Evolutionary conservation across 2,797 vertebrate species (phyloP), one percentile per base, ranked within the genome.

Genomic region (Fundulus diaphanus): DNA sequence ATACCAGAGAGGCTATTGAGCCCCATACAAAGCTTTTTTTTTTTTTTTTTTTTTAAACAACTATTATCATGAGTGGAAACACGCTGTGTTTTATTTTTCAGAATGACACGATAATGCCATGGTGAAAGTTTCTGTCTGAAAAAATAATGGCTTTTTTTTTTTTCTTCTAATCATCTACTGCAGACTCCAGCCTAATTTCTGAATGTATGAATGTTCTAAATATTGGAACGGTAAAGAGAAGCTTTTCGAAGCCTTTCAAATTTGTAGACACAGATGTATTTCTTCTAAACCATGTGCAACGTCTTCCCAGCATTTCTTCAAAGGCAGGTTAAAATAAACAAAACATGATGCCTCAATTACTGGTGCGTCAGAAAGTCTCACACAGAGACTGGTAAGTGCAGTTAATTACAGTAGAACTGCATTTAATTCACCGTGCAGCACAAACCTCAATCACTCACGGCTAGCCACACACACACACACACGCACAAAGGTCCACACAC

Each of bases 291-390:
- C 87, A 78, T 85, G 86, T 84, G 79, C 89, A 86, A 90, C 80
- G 78, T 92, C 89, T 91, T 89, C 88, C 85, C 90, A 89, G 89
- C 87, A 54, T 70, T 81, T 85, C 91, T 90, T 93, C 92, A 93
- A 93, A 94, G 90, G 89, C 90, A 92, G 91, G 90, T 93, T 91
- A 93, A 93, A 94, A 89, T 91, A 93, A 94, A 93, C 92, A 92
- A 89, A 92, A 92, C 86, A 90, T 92, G 92, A 93, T 91, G 90
- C 91, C 92, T 92, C 92, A 93, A 94, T 93, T 94, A 93, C 88
- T 76, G 88, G 88, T 91, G 92, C 91, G 92, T 93, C 93, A 92
- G 86, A 91, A 88, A 91, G 93, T 94, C 92, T 93, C 92, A 91
- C 88, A 89, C 90, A 89, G 89, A 92, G 91, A 89, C 92, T 89